Percentiles rank a stretch among this genome's conserved stretches.
Evolutionary conservation across 2,113 vertebrate genomes (phyloP).

Genomic region (Notothenia coriiceps): DNA sequence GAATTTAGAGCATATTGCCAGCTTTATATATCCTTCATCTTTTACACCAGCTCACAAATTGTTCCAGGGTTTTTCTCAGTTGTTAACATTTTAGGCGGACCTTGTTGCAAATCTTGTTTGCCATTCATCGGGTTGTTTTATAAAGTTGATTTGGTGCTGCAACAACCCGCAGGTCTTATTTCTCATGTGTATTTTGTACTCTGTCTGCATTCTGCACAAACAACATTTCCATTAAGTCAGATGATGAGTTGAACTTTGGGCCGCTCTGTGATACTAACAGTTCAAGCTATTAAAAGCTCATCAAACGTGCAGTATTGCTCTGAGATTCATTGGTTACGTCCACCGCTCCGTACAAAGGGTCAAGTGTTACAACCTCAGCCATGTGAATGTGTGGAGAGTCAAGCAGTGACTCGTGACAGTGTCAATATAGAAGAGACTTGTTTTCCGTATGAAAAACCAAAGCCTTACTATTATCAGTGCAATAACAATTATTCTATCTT

Average conservation of each 20-base stretch:
- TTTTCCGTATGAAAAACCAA: not conserved
- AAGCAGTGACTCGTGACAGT: not conserved
- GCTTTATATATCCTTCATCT: not conserved
- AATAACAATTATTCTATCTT: slow-evolving; percentile 13
- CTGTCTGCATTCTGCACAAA: slow-evolving; percentile 22
- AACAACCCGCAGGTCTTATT: slow-evolving; percentile 18
- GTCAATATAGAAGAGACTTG: not conserved
- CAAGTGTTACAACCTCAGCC: not conserved
- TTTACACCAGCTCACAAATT: not conserved
- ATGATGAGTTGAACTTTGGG: not conserved
- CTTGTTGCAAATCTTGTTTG: slow-evolving; percentile 9
- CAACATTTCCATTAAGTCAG: slow-evolving; percentile 18
- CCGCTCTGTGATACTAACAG: slow-evolving; percentile 1
- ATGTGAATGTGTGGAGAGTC: slow-evolving; percentile 1
- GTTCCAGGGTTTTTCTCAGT: slow-evolving; percentile 1
- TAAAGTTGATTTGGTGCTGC: slow-evolving; percentile 28
- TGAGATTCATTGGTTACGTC: not conserved
- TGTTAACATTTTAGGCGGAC: slow-evolving; percentile 12
- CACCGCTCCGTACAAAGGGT: not conserved
- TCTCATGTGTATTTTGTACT: slow-evolving; percentile 25
- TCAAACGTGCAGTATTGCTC: not conserved
- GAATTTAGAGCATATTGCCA: not conserved
- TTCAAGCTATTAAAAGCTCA: slow-evolving; percentile 21
- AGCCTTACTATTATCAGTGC: not conserved
- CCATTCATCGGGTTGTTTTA: slow-evolving; percentile 26